These are phyloP conservation scores for Drosophila rufa DNA, from an alignment of 1,140 invertebrate genomes.

Conservation along the genomic window DNA sequence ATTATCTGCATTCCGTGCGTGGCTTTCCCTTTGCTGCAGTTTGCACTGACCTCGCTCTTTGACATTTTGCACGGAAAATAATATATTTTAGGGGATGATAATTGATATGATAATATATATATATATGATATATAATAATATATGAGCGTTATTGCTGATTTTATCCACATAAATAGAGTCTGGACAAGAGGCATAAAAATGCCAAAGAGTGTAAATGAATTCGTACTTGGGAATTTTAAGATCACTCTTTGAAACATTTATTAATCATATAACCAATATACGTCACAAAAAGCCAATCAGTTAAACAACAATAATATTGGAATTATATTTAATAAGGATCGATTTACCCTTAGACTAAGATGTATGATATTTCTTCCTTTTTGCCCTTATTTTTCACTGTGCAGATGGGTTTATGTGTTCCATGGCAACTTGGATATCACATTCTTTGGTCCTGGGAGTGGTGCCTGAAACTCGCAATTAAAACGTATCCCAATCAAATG, in stretches of 20 bases:
- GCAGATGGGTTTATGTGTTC: neutral
- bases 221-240: too few relatives aligned
- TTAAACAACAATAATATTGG: too few relatives aligned
- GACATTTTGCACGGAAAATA: neutral
- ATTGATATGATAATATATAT: too few relatives aligned
- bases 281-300: too few relatives aligned
- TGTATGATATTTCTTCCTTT: too few relatives aligned
- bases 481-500: constrained; percentile 34
- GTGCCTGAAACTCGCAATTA: constrained; percentile 11
- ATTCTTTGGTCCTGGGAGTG: constrained; percentile 4
- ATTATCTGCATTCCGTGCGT: constrained; percentile 41
- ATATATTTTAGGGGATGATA: neutral
- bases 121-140: neutral
- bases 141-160: neutral
- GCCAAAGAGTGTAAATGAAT: too few relatives aligned
- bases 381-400: neutral
- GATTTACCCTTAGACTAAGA: too few relatives aligned
- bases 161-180: neutral
- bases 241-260: too few relatives aligned
- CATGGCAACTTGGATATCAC: neutral
- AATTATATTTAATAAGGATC: too few relatives aligned
- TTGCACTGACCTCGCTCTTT: neutral
- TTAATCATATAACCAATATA: too few relatives aligned
- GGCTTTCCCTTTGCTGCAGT: constrained; percentile 2
- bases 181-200: too few relatives aligned